phyloP scores from a whole-genome alignment of 2,797 vertebrate species.

The Alcedo quadribrachys region DNA sequence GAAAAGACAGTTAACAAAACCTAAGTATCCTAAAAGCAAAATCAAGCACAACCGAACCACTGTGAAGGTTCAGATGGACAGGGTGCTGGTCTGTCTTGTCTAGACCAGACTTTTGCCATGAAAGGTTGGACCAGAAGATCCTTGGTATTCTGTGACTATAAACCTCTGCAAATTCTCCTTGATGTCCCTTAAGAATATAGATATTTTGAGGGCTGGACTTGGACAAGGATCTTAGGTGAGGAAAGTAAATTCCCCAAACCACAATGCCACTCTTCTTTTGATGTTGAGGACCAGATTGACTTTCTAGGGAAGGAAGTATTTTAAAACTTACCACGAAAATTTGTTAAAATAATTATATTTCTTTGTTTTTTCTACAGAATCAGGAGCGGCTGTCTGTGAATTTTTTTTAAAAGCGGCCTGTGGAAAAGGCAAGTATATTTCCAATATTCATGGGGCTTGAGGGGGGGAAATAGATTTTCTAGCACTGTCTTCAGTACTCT shows the following conservation, averaged over 20 bases:
- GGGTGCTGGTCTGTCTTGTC: background rate
- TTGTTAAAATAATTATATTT: background rate
- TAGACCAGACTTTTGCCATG: background rate
- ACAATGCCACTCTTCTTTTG: fast-evolving
- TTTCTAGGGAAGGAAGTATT: background rate
- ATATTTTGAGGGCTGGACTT: background rate
- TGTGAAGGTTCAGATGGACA: background rate
- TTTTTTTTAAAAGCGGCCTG: slow-evolving; percentile 96
- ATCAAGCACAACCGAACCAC: background rate
- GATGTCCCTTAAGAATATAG: too few relatives aligned
- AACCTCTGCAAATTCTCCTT: background rate
- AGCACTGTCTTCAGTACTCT: background rate
- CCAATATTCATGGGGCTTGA: background rate
- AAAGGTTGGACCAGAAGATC: background rate
- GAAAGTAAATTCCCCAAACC: background rate
- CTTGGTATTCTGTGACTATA: background rate
- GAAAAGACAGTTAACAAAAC: background rate
- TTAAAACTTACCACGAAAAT: fast-evolving
- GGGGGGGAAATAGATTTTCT: background rate
- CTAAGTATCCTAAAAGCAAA: background rate
- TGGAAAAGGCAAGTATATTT: slow-evolving; percentile 87
- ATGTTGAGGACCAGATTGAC: background rate
- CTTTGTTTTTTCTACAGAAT: slow-evolving; percentile 82
- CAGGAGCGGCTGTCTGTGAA: slow-evolving; percentile 96
- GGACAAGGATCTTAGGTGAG: fast-evolving